Evolutionary conservation across 2,113 vertebrate genomes (phyloP), one percentile per base, ranked within the genome.

Genomic region (Syngnathus typhle): DNA sequence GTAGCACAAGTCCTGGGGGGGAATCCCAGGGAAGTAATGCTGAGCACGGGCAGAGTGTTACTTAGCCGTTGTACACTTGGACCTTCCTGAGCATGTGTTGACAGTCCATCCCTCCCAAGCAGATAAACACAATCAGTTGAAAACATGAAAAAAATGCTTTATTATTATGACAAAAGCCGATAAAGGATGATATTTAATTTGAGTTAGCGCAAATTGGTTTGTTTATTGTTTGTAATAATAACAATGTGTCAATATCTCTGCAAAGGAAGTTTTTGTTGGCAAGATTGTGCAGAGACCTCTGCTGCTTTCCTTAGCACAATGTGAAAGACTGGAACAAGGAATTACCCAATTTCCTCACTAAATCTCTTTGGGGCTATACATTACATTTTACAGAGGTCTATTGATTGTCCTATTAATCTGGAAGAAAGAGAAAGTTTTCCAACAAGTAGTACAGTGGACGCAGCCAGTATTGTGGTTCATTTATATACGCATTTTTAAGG

Each of bases 1-100:
- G 82, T 86, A 74, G 84, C 76, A 82, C 81, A 86, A 82, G 81
- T 87, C 85, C 85, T 77, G 66, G 66, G 87, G 27, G 87, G 87
- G 63, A 77, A 84, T 76, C 71, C 67, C 70, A 64, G 74, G 54
- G 68, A 75, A 85, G 77, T 73, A 77, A 71, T 84, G 81, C 75
- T 85, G 82, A 88, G 81, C 72, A 78, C 21, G 72, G 81, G 67
- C 67, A 62, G 39, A 68, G 72, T 76, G 76, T 79, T 64, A 76
- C 74, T 81, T 69, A 67, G 68, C 73, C 64, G 66, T 60, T 73
- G 70, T 73, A 70, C 71, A 74, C 74, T 80, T 69, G 70, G 69
- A 66, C 71, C 55, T 70, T 75, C 65, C 65, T 49, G 47, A 60
- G 64, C 60, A 72, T 46, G 44, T 71, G 76, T 69, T 66, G 56